Conservation (phyloP, 2,113 vertebrate species). For the Psettodes erumei region DNA sequence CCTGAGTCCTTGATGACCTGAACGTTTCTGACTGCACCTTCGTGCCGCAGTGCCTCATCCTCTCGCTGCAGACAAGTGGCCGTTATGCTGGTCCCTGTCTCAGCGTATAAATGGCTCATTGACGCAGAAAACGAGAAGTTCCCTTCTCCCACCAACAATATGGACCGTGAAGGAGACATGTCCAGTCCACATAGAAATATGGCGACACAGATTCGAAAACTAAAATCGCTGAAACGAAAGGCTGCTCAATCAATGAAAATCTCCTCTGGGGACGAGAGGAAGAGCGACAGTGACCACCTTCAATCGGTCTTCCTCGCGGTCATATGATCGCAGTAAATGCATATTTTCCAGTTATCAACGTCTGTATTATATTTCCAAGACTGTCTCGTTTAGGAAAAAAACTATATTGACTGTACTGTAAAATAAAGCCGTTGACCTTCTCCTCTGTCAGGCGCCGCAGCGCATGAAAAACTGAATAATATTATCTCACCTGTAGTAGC, state of each 20-base stretch:
- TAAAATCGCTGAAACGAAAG: not conserved
- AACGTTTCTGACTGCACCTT: constrained; percentile 79
- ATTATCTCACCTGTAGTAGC: constrained; percentile 46
- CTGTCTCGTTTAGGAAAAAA: rapidly evolving
- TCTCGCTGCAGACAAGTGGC: constrained; percentile 88
- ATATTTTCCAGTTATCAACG: not conserved
- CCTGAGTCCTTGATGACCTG: constrained; percentile 83
- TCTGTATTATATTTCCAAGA: not conserved
- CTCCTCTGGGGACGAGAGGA: not conserved
- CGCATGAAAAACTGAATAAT: not conserved
- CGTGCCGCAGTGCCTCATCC: constrained; percentile 73
- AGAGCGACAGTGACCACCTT: constrained; percentile 6
- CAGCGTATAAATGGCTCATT: constrained; percentile 65
- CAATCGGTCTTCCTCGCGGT: constrained; percentile 8
- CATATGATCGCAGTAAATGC: not conserved
- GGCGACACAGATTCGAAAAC: not conserved
- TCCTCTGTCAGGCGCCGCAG: not conserved
- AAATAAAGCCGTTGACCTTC: constrained; percentile 31
- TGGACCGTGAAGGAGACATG: constrained; percentile 59
- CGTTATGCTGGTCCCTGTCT: constrained; percentile 65
- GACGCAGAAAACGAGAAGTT: constrained; percentile 93
- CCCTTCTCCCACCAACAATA: constrained; percentile 92
- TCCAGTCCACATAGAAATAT: not conserved
- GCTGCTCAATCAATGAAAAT: not conserved
- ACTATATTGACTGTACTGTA: no score